Evolutionary conservation across 2,797 vertebrate genomes (phyloP).

Genomic region (Ptychadena robeensis): DNA sequence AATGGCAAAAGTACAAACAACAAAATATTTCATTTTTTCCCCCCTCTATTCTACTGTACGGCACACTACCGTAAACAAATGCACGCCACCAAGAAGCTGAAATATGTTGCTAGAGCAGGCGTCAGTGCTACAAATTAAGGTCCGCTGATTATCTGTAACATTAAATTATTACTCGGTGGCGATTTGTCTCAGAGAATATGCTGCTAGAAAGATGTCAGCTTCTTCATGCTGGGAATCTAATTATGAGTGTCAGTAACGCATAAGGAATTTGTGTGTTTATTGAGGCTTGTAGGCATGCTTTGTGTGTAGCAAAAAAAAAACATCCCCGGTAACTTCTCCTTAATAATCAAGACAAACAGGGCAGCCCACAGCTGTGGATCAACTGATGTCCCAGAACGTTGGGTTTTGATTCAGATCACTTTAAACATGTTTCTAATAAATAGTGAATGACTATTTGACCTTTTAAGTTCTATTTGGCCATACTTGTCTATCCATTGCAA

Average conservation of each 20-base stretch:
- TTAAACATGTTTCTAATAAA: too few species aligned
- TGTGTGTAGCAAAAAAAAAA: background rate
- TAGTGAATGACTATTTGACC: too few species aligned
- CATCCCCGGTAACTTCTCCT: conserved; percentile 10
- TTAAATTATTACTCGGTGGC: background rate
- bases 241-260: conserved; percentile 36
- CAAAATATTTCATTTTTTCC: conserved; percentile 25
- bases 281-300: conserved; percentile 26
- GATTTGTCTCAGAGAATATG: conserved; percentile 6
- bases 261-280: conserved; percentile 27
- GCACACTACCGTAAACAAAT: conserved; percentile 1
- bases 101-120: conserved; percentile 1
- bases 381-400: background rate
- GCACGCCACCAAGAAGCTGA: background rate
- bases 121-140: background rate
- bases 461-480: too few species aligned
- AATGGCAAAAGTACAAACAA: conserved; percentile 32
- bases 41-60: background rate
- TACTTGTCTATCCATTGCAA: too few species aligned
- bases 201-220: conserved; percentile 23
- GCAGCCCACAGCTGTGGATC: background rate
- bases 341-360: background rate
- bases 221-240: conserved; percentile 43
- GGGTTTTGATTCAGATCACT: background rate
- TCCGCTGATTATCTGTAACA: conserved; percentile 4